These are phyloP conservation scores for Ochropacha duplaris DNA, from an alignment of 2,888 invertebrate species.

Conservation along the genomic window DNA sequence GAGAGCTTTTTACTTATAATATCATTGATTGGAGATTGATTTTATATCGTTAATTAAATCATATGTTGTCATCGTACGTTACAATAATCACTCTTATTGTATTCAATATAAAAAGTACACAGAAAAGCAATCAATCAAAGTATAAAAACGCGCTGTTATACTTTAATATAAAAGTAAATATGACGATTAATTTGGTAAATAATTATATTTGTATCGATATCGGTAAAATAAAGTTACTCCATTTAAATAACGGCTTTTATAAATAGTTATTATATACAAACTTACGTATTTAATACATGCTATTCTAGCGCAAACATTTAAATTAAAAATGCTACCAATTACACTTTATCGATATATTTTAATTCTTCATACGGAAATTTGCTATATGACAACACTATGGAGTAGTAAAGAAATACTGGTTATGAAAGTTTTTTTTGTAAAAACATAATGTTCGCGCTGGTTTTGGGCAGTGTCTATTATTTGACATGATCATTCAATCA, in stretches of 20 bases:
- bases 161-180: slow-evolving; percentile 34
- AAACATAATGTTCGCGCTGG: not conserved
- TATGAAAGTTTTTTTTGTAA: no score
- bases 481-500: not conserved
- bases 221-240: not conserved
- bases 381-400: not conserved
- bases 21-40: no score
- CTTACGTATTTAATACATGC: slow-evolving; percentile 15
- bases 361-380: not conserved
- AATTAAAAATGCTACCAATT: slow-evolving; percentile 17
- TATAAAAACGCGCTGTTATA: not conserved
- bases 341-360: slow-evolving; percentile 16
- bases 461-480: not conserved
- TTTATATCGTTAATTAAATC: no score
- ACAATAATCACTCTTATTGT: no score
- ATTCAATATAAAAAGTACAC: not conserved
- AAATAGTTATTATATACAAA: slow-evolving; percentile 21
- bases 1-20: no score
- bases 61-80: no score
- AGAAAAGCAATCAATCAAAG: not conserved
- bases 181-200: slow-evolving; percentile 36
- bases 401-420: no score
- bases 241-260: not conserved
- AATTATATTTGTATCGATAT: not conserved
- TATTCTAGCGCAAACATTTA: slow-evolving; percentile 23